Evolutionary conservation across 1,140 invertebrate species (phyloP).

Genomic region (Lithobius niger): DNA sequence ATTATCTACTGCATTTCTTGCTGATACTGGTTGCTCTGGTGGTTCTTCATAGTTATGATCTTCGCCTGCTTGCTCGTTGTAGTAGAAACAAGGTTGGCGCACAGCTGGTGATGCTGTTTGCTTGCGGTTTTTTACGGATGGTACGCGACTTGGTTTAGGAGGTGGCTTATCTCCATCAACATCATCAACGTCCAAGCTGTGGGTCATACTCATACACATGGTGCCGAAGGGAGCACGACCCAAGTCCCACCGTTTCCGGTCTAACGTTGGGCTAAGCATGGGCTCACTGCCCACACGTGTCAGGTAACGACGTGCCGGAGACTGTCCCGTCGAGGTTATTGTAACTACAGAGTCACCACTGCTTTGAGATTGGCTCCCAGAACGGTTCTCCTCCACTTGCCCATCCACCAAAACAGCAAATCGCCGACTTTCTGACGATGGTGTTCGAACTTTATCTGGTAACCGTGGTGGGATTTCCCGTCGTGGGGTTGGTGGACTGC

Average conservation of each 20-base stretch:
- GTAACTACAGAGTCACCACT: not conserved
- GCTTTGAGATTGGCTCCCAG: conserved; percentile 1
- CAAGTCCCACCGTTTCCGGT: conserved; percentile 23
- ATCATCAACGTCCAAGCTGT: conserved; percentile 9
- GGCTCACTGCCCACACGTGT: conserved; percentile 42
- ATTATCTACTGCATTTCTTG: conserved; percentile 11
- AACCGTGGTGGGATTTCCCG: conserved; percentile 2
- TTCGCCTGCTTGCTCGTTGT: not conserved
- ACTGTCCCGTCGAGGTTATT: not conserved
- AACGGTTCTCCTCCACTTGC: conserved; percentile 2
- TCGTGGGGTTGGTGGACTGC: conserved; percentile 6
- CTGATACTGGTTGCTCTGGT: conserved; percentile 22
- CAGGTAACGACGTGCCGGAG: conserved; percentile 18
- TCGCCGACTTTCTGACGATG: not conserved
- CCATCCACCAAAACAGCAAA: not conserved
- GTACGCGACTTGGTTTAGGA: conserved; percentile 54
- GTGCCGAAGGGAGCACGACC: not conserved
- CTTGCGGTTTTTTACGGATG: conserved; percentile 28
- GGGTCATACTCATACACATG: conserved; percentile 5
- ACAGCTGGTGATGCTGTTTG: conserved; percentile 16
- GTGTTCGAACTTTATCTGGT: not conserved
- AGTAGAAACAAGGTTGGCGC: conserved; percentile 16
- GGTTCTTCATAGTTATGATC: conserved; percentile 14
- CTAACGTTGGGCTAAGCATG: conserved; percentile 36
- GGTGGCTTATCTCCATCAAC: conserved; percentile 35